These are phyloP conservation scores for Enteromius viviparus DNA, from an alignment of 2,797 vertebrate genomes.

Conservation along the genomic window DNA sequence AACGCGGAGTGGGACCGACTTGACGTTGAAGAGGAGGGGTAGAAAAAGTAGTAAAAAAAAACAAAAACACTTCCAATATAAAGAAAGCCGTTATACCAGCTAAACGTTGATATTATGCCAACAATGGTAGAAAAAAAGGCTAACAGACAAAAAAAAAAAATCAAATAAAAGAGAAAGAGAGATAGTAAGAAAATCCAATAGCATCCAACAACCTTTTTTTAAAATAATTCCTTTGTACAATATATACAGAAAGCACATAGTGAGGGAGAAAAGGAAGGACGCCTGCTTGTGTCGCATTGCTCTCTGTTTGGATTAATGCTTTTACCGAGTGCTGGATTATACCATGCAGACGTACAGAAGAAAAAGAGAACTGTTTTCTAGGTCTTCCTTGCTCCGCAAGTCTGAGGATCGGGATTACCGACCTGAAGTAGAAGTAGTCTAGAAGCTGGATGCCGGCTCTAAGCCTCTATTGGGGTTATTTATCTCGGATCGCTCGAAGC, in stretches of 20 bases:
- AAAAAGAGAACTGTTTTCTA: constrained; percentile 20
- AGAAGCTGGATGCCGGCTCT: constrained; percentile 10
- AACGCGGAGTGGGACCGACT: constrained; percentile 18
- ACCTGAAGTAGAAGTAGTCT: neutral
- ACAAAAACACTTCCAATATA: constrained; percentile 60
- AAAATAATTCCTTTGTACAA: constrained; percentile 87
- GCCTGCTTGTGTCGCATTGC: constrained; percentile 50
- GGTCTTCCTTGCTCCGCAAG: neutral
- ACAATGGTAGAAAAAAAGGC: constrained; percentile 81
- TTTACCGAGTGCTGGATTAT: constrained; percentile 59
- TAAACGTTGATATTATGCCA: constrained; percentile 81
- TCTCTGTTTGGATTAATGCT: constrained; percentile 57
- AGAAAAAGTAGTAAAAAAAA: constrained; percentile 33
- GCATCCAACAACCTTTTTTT: constrained; percentile 81
- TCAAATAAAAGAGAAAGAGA: constrained; percentile 66
- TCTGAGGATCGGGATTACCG: neutral
- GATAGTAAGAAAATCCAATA: constrained; percentile 75
- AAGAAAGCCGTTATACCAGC: constrained; percentile 75
- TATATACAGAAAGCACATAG: constrained; percentile 80
- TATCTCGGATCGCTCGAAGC: neutral
- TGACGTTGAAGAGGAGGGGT: constrained; percentile 9
- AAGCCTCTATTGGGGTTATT: neutral
- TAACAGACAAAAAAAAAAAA: constrained; percentile 68
- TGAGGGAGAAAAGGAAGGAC: constrained; percentile 56
- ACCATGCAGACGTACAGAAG: constrained; percentile 56